Evolutionary conservation across 2,888 invertebrate species (phyloP).

Genomic region (Drosophila putrida): DNA sequence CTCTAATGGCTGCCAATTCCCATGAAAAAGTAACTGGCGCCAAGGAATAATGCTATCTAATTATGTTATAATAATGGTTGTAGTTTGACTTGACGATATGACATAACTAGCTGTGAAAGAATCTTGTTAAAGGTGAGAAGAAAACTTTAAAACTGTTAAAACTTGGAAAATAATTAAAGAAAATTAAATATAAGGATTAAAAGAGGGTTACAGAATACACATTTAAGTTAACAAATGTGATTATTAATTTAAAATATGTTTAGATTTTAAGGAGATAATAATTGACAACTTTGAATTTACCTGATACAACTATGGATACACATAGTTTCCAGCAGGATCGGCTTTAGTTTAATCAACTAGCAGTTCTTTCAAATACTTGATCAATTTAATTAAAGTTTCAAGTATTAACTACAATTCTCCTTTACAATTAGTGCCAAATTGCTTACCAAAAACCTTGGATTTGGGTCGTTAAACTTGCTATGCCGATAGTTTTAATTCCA

Average conservation of each 20-base stretch:
- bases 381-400: not conserved
- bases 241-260: too few species aligned
- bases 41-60: slow-evolving; percentile 41
- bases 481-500: slow-evolving; percentile 22
- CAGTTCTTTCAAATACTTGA: too few species aligned
- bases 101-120: slow-evolving; percentile 24
- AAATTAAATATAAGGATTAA: not conserved
- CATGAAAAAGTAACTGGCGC: slow-evolving; percentile 52
- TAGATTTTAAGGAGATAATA: too few species aligned
- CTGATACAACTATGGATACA: too few species aligned
- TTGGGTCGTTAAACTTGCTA: slow-evolving; percentile 24
- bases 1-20: slow-evolving; percentile 16
- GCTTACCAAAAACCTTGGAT: slow-evolving; percentile 34
- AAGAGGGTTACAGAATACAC: too few species aligned
- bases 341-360: too few species aligned
- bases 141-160: not conserved
- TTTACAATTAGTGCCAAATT: slow-evolving; percentile 29
- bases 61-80: slow-evolving; percentile 42
- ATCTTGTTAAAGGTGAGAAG: not conserved
- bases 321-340: too few species aligned
- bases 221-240: too few species aligned
- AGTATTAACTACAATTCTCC: not conserved
- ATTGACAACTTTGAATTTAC: too few species aligned
- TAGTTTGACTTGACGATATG: slow-evolving; percentile 17
- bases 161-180: not conserved